Evolutionary conservation across 2,888 invertebrate genomes (phyloP).

Genomic region (Coelogynopora nodosa): DNA sequence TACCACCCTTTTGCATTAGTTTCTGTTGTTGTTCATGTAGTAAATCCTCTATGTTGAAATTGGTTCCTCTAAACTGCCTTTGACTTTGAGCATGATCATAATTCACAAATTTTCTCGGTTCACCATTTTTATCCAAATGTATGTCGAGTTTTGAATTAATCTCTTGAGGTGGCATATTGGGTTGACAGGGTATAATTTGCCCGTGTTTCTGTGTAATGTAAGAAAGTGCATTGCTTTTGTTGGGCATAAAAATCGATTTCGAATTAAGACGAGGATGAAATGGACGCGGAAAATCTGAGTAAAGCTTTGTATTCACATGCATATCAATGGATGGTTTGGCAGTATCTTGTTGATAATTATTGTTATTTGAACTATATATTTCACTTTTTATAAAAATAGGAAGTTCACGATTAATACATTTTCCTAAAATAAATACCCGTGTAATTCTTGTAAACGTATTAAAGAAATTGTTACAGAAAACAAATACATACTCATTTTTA

Average conservation of each 20-base stretch:
- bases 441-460: too few species aligned
- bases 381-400: background rate
- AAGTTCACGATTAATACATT: background rate
- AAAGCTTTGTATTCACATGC: background rate
- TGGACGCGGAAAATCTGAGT: background rate
- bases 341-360: background rate
- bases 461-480: background rate
- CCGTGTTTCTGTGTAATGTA: background rate
- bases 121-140: too few species aligned
- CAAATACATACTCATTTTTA: background rate
- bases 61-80: too few species aligned
- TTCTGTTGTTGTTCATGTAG: too few species aligned
- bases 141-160: too few species aligned
- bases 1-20: too few species aligned
- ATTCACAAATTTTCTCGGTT: too few species aligned
- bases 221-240: background rate
- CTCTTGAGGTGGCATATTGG: too few species aligned
- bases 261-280: background rate
- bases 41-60: too few species aligned
- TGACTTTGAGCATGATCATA: too few species aligned
- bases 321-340: background rate
- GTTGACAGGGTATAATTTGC: too few species aligned
- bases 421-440: background rate
- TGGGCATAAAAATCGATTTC: background rate
- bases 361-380: background rate